These are phyloP conservation scores for Boloria euphrosyne DNA, from an alignment of 2,888 invertebrate genomes.

Conservation along the genomic window DNA sequence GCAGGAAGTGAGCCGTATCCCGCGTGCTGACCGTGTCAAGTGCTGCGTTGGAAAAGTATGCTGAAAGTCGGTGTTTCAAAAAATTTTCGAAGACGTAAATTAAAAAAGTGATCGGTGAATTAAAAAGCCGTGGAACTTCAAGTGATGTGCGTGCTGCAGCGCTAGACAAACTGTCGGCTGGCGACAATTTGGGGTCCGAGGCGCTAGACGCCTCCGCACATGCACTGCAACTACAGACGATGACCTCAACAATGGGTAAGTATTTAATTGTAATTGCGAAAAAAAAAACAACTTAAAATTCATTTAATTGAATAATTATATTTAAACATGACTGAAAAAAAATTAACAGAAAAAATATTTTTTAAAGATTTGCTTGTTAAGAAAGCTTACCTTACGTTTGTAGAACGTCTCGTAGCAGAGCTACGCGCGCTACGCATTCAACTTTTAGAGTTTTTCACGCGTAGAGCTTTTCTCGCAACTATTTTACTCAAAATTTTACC, in stretches of 20 bases:
- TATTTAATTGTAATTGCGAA: conserved; percentile 30
- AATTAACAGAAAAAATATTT: neutral
- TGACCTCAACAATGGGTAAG: conserved; percentile 82
- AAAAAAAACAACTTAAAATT: neutral
- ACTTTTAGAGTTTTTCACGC: neutral
- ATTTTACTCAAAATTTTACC: neutral
- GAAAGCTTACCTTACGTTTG: conserved; percentile 1
- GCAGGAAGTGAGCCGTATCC: conserved; percentile 67
- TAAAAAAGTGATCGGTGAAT: conserved; percentile 74
- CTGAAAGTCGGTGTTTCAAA: conserved; percentile 70
- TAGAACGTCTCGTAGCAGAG: conserved; percentile 30
- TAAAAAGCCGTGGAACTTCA: conserved; percentile 61
- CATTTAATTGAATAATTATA: neutral
- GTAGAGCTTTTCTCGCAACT: neutral
- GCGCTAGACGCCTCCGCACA: conserved; percentile 73
- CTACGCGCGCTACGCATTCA: conserved; percentile 29
- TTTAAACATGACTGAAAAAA: no score
- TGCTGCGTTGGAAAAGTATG: conserved; percentile 71
- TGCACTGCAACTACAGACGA: conserved; percentile 73
- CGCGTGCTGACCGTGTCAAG: conserved; percentile 65
- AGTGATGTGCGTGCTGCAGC: conserved; percentile 70
- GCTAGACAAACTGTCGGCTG: conserved; percentile 73
- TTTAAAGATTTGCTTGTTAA: neutral
- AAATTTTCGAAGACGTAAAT: conserved; percentile 71
- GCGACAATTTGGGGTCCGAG: conserved; percentile 74